Percentiles rank a stretch among this genome's conserved stretches.
Evolutionary conservation across 2,797 vertebrate genomes (phyloP).

Genomic region (Acanthurus tractus): DNA sequence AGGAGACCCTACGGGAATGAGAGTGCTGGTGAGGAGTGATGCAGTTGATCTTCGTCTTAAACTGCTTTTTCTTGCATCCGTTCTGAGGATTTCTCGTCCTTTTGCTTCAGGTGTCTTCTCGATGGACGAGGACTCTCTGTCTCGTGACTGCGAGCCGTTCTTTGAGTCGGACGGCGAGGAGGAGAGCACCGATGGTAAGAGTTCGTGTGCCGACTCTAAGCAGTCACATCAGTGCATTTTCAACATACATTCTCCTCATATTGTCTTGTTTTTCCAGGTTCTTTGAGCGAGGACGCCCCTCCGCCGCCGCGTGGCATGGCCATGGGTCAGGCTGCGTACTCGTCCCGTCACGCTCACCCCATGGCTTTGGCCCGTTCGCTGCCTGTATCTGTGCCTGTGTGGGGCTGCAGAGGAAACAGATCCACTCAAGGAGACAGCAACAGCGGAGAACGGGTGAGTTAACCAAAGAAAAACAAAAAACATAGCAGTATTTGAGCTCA

Average conservation of each 20-base stretch:
- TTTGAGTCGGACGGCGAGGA: constrained; percentile 94
- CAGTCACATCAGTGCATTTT: rapidly evolving
- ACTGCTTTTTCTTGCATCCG: rapidly evolving
- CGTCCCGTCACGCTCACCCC: constrained; percentile 76
- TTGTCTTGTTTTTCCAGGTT: constrained; percentile 69
- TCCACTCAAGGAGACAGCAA: constrained; percentile 70
- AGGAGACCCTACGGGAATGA: constrained; percentile 75
- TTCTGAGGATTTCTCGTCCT: background rate
- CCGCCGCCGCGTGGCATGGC: constrained; percentile 81
- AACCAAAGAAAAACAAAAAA: no score
- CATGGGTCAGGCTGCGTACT: constrained; percentile 67
- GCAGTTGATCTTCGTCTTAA: rapidly evolving
- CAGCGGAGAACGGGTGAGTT: constrained; percentile 80
- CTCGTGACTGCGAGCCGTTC: constrained; percentile 92
- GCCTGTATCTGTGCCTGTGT: constrained; percentile 91
- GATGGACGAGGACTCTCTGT: constrained; percentile 94
- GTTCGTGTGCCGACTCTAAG: rapidly evolving
- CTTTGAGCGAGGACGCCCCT: constrained; percentile 91
- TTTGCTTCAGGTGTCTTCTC: constrained; percentile 89
- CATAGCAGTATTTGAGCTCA: no score
- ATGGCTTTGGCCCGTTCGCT: constrained; percentile 91
- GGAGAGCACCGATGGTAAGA: constrained; percentile 93
- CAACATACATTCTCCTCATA: no score
- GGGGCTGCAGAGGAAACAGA: constrained; percentile 86
- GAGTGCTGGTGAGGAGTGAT: constrained; percentile 73